Percentiles rank a stretch among this genome's conserved stretches.
Evolutionary conservation across 2,797 vertebrate genomes (phyloP).

Genomic region (Coreius guichenoti): DNA sequence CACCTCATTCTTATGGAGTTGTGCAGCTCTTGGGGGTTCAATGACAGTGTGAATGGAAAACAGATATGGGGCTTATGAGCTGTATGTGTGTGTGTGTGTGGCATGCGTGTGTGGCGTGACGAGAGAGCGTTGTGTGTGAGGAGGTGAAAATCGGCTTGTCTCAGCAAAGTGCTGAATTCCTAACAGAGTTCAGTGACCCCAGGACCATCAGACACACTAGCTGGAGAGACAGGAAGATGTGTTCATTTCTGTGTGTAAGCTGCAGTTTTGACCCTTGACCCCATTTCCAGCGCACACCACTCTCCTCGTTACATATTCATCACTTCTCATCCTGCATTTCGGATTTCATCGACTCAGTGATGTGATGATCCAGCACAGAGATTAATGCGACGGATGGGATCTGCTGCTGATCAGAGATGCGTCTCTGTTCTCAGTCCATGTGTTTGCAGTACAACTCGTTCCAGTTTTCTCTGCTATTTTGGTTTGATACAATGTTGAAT

Average conservation of each 20-base stretch:
- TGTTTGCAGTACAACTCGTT: neutral
- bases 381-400: neutral
- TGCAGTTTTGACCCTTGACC: constrained; percentile 32
- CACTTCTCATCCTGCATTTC: neutral
- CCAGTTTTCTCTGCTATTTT: neutral
- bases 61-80: constrained; percentile 27
- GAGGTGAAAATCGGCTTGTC: constrained; percentile 51
- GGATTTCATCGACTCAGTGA: neutral
- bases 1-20: neutral
- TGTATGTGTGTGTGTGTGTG: neutral
- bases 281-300: neutral
- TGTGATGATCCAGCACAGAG: constrained; percentile 23
- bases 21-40: neutral
- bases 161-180: constrained; percentile 61
- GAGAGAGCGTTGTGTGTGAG: neutral
- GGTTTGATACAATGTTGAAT: neutral
- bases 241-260: constrained; percentile 28
- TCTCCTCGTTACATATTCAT: constrained; percentile 22
- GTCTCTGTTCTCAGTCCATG: neutral
- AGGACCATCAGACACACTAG: neutral
- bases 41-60: constrained; percentile 16
- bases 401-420: neutral
- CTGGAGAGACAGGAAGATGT: constrained; percentile 17
- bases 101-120: neutral
- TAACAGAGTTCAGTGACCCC: constrained; percentile 37